phyloP scores from a whole-genome alignment of 2,888 invertebrate species.

The Hirtodrosophila duncani region DNA sequence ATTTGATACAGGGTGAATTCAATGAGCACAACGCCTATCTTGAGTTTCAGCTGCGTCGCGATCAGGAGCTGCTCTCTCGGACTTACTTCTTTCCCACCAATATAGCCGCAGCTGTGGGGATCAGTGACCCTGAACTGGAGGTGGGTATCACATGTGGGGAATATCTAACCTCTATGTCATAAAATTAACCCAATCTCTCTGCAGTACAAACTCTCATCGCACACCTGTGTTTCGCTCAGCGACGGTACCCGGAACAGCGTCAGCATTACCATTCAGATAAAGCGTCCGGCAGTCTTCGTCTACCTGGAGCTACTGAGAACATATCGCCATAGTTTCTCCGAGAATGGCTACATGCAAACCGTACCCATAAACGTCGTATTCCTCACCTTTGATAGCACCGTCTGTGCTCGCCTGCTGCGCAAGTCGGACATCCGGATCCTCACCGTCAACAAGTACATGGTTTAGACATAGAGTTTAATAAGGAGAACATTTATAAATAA shows the following conservation, averaged over 20 bases:
- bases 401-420: conserved; percentile 56
- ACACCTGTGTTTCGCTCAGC: conserved; percentile 47
- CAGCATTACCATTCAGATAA: conserved; percentile 62
- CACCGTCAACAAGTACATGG: conserved; percentile 76
- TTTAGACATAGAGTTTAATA: conserved; percentile 42
- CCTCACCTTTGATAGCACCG: conserved; percentile 56
- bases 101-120: conserved; percentile 80
- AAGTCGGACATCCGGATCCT: conserved; percentile 66
- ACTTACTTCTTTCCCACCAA: conserved; percentile 84
- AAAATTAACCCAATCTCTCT: neutral
- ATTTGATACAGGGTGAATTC: conserved; percentile 55
- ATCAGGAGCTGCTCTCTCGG: conserved; percentile 80
- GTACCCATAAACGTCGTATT: conserved; percentile 71
- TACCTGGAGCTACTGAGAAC: conserved; percentile 68
- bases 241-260: conserved; percentile 55
- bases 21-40: conserved; percentile 65
- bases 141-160: conserved; percentile 75
- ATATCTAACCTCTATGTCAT: neutral
- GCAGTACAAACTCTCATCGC: conserved; percentile 67
- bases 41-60: conserved; percentile 80
- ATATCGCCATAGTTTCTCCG: conserved; percentile 69
- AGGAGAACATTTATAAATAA: conserved; percentile 52
- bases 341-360: conserved; percentile 77
- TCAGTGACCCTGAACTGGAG: conserved; percentile 80
- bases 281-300: conserved; percentile 76